Percentiles rank a stretch among this genome's conserved stretches.
Conservation (phyloP, 2,113 vertebrate genomes). For the Dipodomys ordii region DNA sequence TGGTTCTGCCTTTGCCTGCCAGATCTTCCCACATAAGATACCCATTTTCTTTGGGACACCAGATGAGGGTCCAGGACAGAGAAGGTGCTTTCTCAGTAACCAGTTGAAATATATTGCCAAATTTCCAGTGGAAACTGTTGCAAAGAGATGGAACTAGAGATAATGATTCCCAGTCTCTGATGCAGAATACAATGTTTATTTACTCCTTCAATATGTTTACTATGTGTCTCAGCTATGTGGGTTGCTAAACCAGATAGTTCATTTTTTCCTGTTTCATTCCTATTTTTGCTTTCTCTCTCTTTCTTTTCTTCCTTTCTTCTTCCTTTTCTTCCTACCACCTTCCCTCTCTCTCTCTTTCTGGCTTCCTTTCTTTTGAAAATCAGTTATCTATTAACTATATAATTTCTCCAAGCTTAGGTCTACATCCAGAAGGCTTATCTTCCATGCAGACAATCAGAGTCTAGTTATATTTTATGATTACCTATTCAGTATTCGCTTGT, state of each 20-base stretch:
- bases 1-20: not conserved
- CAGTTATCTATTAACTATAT: not conserved
- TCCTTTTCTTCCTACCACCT: not conserved
- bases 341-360: not conserved
- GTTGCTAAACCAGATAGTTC: not conserved
- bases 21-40: not conserved
- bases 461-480: not conserved
- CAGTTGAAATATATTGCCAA: not conserved
- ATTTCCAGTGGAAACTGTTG: not conserved
- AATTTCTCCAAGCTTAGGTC: not conserved
- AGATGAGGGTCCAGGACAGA: not conserved
- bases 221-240: not conserved
- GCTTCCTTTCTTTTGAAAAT: not conserved
- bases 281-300: no score
- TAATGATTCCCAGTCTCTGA: not conserved
- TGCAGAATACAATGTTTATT: not conserved
- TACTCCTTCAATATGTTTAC: slow-evolving; percentile 1
- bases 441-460: not conserved
- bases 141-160: not conserved
- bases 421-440: not conserved
- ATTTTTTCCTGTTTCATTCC: not conserved
- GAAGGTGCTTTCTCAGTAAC: not conserved
- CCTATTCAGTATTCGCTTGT: not conserved
- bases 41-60: not conserved
- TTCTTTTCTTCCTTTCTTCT: no score